phyloP scores from a whole-genome alignment of 2,888 invertebrate species.

The Mellilla xanthometata region DNA sequence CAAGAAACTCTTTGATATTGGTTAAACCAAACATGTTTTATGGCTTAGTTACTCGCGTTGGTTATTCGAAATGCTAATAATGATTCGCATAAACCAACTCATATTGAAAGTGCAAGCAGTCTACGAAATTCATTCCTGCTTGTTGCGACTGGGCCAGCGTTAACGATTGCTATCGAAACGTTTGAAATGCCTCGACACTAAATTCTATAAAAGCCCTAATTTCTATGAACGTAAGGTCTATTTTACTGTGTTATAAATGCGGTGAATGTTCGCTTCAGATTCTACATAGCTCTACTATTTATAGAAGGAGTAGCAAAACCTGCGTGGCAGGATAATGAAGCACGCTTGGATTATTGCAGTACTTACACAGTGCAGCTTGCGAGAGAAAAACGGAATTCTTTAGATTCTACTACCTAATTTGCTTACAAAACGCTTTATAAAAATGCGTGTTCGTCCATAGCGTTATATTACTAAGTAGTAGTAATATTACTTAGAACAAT shows the following conservation, averaged over 20 bases:
- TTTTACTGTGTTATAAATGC: conserved; percentile 22
- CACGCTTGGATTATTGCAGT: conserved; percentile 55
- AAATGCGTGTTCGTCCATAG: no score
- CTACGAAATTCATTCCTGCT: conserved; percentile 66
- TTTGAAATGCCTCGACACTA: conserved; percentile 14
- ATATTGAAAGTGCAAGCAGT: conserved; percentile 75
- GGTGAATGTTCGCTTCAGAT: conserved; percentile 34
- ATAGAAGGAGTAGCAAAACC: conserved; percentile 70
- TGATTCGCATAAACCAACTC: conserved; percentile 53
- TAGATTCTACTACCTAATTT: neutral
- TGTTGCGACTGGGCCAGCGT: conserved; percentile 69
- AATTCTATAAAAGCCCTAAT: conserved; percentile 35
- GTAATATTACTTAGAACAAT: no score
- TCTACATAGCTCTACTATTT: conserved; percentile 54
- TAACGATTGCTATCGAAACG: conserved; percentile 33
- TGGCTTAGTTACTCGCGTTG: conserved; percentile 29
- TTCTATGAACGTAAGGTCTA: conserved; percentile 22
- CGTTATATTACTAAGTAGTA: no score
- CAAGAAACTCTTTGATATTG: conserved; percentile 37
- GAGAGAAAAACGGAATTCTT: conserved; percentile 1
- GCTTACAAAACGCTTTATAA: no score
- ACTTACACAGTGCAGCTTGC: conserved; percentile 33
- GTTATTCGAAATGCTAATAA: conserved; percentile 49
- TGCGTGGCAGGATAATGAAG: conserved; percentile 68
- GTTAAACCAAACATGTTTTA: conserved; percentile 34